A percentile compares a stretch with the other conserved stretches of the same genome.
Conservation (phyloP, 2,888 invertebrate genomes). For the Liodrosophila aerea region DNA sequence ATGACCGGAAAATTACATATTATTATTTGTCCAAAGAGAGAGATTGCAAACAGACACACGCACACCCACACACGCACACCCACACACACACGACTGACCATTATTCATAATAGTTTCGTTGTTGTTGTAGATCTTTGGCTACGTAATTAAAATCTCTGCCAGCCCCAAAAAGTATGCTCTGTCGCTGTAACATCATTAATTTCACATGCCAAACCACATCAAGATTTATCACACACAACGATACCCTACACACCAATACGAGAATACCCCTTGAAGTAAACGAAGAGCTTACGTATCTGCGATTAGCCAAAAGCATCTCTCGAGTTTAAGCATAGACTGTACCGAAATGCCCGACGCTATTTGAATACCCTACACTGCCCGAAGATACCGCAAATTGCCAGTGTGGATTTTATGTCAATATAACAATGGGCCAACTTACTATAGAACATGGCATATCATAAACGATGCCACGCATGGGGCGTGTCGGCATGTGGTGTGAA, state of each 20-base stretch:
- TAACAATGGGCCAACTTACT: constrained; percentile 42
- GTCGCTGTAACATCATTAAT: constrained; percentile 52
- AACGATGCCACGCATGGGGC: constrained; percentile 22
- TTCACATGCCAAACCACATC: constrained; percentile 19
- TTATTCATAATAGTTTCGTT: constrained; percentile 55
- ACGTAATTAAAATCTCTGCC: constrained; percentile 55
- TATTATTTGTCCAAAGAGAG: constrained; percentile 68
- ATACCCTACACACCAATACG: neutral
- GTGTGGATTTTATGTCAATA: constrained; percentile 41
- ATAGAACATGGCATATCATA: constrained; percentile 51
- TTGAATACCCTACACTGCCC: neutral
- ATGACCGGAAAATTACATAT: constrained; percentile 81
- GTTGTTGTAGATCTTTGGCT: constrained; percentile 38
- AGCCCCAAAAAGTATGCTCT: constrained; percentile 56
- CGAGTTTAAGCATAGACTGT: no score
- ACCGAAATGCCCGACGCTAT: no score
- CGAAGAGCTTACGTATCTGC: no score
- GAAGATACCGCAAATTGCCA: constrained; percentile 32
- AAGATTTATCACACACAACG: neutral
- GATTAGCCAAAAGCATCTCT: no score
- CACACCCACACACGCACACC: constrained; percentile 7
- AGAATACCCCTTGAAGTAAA: no score
- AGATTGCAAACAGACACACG: constrained; percentile 33
- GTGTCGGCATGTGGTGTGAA: constrained; percentile 1
- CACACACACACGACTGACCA: constrained; percentile 26